These are phyloP conservation scores for Uloborus plumipes DNA, from an alignment of 2,888 invertebrate species.

Conservation along the genomic window DNA sequence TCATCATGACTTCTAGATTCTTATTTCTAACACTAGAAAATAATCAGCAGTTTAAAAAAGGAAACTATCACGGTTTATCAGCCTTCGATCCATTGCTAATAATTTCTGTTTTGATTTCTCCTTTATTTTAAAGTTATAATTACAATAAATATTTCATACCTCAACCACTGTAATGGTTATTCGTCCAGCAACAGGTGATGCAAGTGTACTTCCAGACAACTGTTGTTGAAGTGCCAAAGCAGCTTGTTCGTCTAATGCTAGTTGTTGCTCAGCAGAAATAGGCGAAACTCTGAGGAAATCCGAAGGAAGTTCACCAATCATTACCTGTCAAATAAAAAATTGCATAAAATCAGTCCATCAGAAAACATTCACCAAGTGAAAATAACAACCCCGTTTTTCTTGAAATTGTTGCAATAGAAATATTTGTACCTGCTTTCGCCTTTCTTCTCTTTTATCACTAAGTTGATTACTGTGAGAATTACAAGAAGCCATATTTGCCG, in stretches of 20 bases:
- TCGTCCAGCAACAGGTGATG: constrained; percentile 76
- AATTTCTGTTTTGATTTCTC: too few relatives aligned
- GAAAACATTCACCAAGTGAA: not conserved
- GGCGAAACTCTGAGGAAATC: constrained; percentile 78
- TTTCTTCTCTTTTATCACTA: constrained; percentile 42
- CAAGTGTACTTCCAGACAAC: constrained; percentile 69
- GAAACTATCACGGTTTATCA: too few relatives aligned
- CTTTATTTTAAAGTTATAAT: too few relatives aligned
- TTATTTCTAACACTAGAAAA: too few relatives aligned
- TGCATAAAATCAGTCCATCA: not conserved
- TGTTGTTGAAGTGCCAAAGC: constrained; percentile 72
- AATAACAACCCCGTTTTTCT: too few relatives aligned
- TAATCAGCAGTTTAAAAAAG: too few relatives aligned
- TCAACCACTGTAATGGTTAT: constrained; percentile 89
- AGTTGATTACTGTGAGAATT: constrained; percentile 16
- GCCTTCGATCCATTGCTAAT: too few relatives aligned
- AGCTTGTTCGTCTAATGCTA: constrained; percentile 84
- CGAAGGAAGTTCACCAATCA: constrained; percentile 83
- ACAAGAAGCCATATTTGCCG: constrained; percentile 42
- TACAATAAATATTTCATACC: constrained; percentile 70
- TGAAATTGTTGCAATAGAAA: not conserved
- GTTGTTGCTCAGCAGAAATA: constrained; percentile 73
- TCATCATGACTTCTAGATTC: too few relatives aligned
- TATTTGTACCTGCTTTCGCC: constrained; percentile 41
- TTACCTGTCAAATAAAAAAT: constrained; percentile 72